Evolutionary conservation across 2,797 vertebrate genomes (phyloP), one percentile per base, ranked within the genome.

Genomic region (Fistularia tabacaria): DNA sequence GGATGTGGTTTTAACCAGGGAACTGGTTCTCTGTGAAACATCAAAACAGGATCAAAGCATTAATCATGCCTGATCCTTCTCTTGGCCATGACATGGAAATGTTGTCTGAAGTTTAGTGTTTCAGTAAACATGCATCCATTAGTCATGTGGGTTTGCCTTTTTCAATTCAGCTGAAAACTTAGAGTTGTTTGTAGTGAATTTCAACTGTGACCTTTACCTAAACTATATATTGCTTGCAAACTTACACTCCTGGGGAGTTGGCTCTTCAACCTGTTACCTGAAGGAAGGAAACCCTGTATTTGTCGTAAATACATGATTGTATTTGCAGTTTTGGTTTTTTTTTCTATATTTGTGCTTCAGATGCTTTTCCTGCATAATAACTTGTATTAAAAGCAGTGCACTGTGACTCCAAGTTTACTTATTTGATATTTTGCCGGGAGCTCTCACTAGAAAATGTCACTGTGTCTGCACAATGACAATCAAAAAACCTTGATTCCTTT

Each of bases 1-100:
- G 81, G 79, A 83, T 77, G 71, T 76, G 76, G 79, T 85, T 84
- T 82, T 41, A 80, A 72, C 66, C 75, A 57, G 64, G 84, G 73
- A 76, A 61, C 79, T 57, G 66, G 52, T 72, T 80, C 62, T 76
- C 46, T 25, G 64, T 78, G 73, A 75, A 64, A 83, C 76, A 78
- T 78, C 54, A 74, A 45, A 61, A 46, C 15, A 76, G 74, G 71
- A 84, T 84, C 80, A 87, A 87, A 87, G 83, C 57, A 59, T 73
- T 59, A 76, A 73, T 85, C 69, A 57, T 0, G 55, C 52, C 57
- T 65, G 56, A 85, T 84, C 74, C 71, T 43, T 70, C 71, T 66
- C 68, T 46, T 57, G 69, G 78, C 80, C 73, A 55, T 38, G 69
- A 78, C 80, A 66, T 46, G 66, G 52, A 79, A 79, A 83, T 85